Percentiles rank a stretch among this genome's conserved stretches.
Conservation (phyloP, 2,888 invertebrate genomes). For the Notodonta ziczac region DNA sequence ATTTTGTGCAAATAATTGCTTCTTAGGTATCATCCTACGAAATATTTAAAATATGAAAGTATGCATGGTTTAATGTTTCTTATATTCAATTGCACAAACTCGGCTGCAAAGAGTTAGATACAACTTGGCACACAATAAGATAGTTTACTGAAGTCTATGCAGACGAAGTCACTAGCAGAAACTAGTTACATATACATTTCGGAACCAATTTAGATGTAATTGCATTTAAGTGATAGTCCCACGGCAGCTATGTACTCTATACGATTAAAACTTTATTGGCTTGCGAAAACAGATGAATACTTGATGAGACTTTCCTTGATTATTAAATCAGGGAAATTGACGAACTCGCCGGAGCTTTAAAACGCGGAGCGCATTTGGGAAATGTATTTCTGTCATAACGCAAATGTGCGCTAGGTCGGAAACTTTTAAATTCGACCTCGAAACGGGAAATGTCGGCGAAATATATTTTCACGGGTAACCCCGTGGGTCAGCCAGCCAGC, state of each 20-base stretch:
- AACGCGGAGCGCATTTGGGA: conserved; percentile 28
- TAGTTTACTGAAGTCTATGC: too few species aligned
- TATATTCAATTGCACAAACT: too few species aligned
- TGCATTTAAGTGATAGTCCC: neutral
- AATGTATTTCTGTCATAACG: conserved; percentile 41
- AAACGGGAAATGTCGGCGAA: conserved; percentile 34
- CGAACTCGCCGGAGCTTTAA: conserved; percentile 9
- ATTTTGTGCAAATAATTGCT: neutral
- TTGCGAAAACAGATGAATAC: conserved; percentile 1
- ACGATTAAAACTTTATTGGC: neutral
- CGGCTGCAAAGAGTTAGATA: too few species aligned
- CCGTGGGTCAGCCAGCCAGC: conserved; percentile 32
- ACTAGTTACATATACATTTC: neutral
- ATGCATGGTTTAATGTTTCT: too few species aligned
- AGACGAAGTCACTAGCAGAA: too few species aligned
- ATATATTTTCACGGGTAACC: conserved; percentile 38
- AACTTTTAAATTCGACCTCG: conserved; percentile 41
- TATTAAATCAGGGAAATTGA: conserved; percentile 4
- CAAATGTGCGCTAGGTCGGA: conserved; percentile 32
- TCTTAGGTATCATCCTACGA: neutral
- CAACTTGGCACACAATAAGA: too few species aligned
- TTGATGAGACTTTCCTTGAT: conserved; percentile 1
- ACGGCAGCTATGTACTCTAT: neutral
- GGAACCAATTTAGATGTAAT: neutral
- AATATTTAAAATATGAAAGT: too few species aligned